Percentiles rank a stretch among this genome's conserved stretches.
These are phyloP conservation scores for Aphelinus atriplicis DNA, from an alignment of 1,140 invertebrate genomes.

Conservation along the genomic window DNA sequence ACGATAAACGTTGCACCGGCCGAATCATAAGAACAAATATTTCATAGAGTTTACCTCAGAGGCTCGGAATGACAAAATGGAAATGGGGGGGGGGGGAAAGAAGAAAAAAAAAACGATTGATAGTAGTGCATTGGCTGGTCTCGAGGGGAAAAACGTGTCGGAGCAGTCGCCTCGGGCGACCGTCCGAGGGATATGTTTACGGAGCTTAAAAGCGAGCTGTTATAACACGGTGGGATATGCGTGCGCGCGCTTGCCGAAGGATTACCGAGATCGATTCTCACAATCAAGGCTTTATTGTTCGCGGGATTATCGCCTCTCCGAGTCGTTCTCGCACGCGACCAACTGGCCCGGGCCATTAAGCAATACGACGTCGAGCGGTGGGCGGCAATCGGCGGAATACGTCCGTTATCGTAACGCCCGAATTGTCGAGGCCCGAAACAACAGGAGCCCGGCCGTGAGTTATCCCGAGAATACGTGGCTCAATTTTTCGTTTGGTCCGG, in stretches of 20 bases:
- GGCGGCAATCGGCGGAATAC: too few species aligned
- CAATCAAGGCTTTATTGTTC: slow-evolving; percentile 21
- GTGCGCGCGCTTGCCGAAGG: neutral
- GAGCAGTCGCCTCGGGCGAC: neutral
- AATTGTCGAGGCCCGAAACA: too few species aligned
- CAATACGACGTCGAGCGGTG: too few species aligned
- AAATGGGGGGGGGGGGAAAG: neutral
- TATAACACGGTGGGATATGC: neutral
- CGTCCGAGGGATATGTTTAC: slow-evolving; percentile 5
- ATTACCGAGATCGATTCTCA: slow-evolving; percentile 20
- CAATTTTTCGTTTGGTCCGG: too few species aligned
- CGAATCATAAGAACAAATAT: neutral
- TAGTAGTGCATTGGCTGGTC: too few species aligned
- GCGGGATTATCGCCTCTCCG: neutral
- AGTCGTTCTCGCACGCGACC: slow-evolving; percentile 25
- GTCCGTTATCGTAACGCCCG: too few species aligned
- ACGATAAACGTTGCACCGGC: too few species aligned
- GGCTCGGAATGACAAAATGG: neutral
- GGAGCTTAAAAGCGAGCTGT: slow-evolving; percentile 1
- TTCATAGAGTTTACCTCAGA: neutral
- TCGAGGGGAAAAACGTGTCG: neutral
- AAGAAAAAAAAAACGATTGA: too few species aligned
- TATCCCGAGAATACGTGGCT: too few species aligned
- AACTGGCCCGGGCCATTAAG: too few species aligned
- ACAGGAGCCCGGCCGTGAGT: too few species aligned